Evolutionary conservation across 2,113 vertebrate species (phyloP), one percentile per base, ranked within the genome.

Genomic region (Nestor notabilis): DNA sequence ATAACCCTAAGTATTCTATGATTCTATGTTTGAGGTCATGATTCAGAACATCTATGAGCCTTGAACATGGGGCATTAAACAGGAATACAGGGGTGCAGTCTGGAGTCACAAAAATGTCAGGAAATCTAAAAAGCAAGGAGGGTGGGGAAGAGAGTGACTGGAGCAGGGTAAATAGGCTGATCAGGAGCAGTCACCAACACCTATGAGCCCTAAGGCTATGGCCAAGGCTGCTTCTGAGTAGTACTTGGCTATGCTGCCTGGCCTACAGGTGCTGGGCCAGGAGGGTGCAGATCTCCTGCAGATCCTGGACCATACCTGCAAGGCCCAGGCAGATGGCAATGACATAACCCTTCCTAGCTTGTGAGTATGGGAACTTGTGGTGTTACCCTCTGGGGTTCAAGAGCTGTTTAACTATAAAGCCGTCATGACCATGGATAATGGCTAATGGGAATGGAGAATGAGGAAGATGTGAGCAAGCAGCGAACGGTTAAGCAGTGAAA

Each of bases 141-240:
- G 7, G 11, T 39, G 20, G 31, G 17, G 63, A 79, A 68, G n/a
- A 31, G 1, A 37, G 10, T 1, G 0, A 31, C 27, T 39, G 56
- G 9, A 68, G 11, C 14, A 44, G 29, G 11, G 29, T 39, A 37
- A 79, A n/a, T 4, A 35, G 41, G 12, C 9, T 74, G 49, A 55
- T 56, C 3, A 17, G 52, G 35, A 37, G 33, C 49, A 71, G 41
- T 21, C 64, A 61, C 13, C 5, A 5, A 18, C 1, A 7, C 24
- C 17, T 72, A 3, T 0, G 0, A 56, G 46, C 20, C 37, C 43
- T 47, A n/a, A 58, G 20, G 7, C 37, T 43, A 3, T 12, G 19
- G 19, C 35, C 4, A 4, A 41, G 21, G 28, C 33, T 82, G 8
- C 23, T 35, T 44, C 70, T 77, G 60, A 74, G 66, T 17, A 60